Conservation (phyloP, 64 coral and sea anemone genomes). For the Platygyra sinensis region DNA sequence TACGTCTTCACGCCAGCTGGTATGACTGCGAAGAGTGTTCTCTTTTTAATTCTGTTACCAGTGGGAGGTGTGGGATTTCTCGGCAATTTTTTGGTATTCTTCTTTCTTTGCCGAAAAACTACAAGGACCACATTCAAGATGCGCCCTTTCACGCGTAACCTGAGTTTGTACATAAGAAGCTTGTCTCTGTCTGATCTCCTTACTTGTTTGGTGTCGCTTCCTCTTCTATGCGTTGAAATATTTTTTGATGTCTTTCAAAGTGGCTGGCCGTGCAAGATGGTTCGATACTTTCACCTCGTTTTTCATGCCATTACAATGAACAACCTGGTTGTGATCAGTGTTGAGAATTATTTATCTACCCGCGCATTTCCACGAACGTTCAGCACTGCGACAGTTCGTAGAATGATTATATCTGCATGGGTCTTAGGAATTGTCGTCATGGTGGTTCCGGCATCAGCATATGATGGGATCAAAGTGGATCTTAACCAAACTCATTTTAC, state of each 20-base stretch:
- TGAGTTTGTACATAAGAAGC: background rate
- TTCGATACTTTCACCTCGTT: constrained; percentile 6
- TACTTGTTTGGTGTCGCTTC: background rate
- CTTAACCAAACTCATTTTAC: background rate
- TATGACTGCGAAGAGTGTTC: background rate
- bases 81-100: background rate
- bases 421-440: background rate
- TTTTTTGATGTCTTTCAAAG: too few species aligned
- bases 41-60: background rate
- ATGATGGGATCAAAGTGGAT: background rate
- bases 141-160: background rate
- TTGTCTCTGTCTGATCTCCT: constrained; percentile 11
- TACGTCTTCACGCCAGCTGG: constrained; percentile 11
- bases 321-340: constrained; percentile 41
- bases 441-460: background rate
- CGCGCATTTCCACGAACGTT: background rate
- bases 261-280: constrained; percentile 5
- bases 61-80: background rate
- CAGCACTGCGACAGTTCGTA: background rate
- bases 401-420: constrained; percentile 10
- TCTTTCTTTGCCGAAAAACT: background rate
- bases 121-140: background rate
- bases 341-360: constrained; percentile 41
- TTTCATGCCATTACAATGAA: constrained; percentile 24
- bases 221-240: background rate